Evolutionary conservation across 2,797 vertebrate species (phyloP), one percentile per base, ranked within the genome.

Genomic region (Taenioides sp.): DNA sequence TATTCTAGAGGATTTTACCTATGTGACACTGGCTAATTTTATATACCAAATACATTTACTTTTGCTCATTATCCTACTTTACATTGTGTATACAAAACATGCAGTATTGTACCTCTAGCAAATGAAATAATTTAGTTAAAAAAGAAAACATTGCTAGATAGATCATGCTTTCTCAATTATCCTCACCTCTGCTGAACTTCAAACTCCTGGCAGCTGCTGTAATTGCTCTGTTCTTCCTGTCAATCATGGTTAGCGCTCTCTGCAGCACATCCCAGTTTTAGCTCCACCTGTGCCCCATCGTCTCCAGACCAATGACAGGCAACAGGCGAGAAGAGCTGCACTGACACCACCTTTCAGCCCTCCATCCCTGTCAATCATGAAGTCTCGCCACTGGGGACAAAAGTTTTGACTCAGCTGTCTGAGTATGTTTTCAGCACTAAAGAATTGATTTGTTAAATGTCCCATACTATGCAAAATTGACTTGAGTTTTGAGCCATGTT

Each of bases 161-260:
- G 71, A 77, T 78, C 71, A 65, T 78, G 80, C 84, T 82, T 78
- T 75, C 62, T 76, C 76, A 83, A 83, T 87, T 85, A 84, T 84
- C 64, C 54, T 81, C 83, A 75, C 75, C 78, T 71, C 64, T 28
- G 27, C 86, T 84, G 89, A 92, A 92, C 90, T 90, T 89, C 80
- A 87, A 89, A 86, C 89, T 91, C 84, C 74, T 90, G 87, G 79
- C 74, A 92, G 93, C 86, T 94, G 71, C 79, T 87, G 71, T 88
- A 96, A 97, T 96, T 96, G 95, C 91, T 91, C 91, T 82, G 87
- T 94, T 95, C 94, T 91, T 93, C 90, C 94, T 94, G 95, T 94
- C 96, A 94, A 86, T 96, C 95, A 95, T 73, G 73, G 69, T 86
- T 86, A 84, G 78, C 80, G 70, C 79, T 76, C 79, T 76, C 78